Evolutionary conservation across 2,113 vertebrate genomes (phyloP).

Genomic region (Sturnus vulgaris): DNA sequence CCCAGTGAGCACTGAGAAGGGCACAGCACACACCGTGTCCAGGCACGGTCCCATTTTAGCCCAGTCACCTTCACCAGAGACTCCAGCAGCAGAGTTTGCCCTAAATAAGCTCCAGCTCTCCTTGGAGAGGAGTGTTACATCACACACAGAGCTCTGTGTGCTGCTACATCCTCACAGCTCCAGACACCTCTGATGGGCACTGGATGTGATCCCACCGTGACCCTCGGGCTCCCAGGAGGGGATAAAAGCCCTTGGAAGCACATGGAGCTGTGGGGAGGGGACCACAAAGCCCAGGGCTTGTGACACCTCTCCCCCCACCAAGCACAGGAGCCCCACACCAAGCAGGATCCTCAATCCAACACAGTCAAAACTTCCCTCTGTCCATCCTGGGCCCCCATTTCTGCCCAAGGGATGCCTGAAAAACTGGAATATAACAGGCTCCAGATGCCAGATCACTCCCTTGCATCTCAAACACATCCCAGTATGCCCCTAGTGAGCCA

Average conservation of each 20-base stretch:
- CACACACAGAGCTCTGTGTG: neutral
- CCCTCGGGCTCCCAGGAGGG: neutral
- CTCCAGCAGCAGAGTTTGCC: neutral
- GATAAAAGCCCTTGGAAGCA: neutral
- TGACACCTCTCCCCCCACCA: fast-evolving
- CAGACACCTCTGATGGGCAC: fast-evolving
- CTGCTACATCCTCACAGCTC: neutral
- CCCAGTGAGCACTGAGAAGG: neutral
- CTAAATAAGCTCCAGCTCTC: neutral
- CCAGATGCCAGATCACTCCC: neutral
- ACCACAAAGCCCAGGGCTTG: neutral
- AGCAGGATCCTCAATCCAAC: neutral
- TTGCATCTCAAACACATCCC: neutral
- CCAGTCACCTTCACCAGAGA: slow-evolving; percentile 11
- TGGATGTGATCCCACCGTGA: neutral
- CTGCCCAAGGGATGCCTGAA: neutral
- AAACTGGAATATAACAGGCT: neutral
- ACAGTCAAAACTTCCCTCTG: neutral
- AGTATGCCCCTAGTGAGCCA: fast-evolving
- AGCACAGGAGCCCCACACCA: fast-evolving
- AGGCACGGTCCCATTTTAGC: neutral
- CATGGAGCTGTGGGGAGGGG: neutral
- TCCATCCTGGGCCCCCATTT: fast-evolving
- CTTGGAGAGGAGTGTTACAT: neutral
- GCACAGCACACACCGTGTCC: neutral